Evolutionary conservation across 2,113 vertebrate species (phyloP), one percentile per base, ranked within the genome.

Genomic region (Colossoma macropomum): DNA sequence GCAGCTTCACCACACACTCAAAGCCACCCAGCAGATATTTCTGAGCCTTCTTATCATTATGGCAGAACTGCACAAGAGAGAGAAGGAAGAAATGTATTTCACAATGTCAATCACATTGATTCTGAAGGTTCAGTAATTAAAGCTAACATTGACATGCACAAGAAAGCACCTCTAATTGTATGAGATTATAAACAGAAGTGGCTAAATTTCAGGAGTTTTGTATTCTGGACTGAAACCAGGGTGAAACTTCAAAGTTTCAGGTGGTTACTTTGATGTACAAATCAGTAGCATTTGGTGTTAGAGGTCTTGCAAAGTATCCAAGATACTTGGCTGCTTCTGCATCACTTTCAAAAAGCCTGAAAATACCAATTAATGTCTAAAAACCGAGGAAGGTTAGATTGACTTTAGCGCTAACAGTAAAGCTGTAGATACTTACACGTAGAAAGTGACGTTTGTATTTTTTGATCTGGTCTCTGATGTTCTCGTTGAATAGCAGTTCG

Each of bases 41-140:
- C 87, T 99, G 98, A 87, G 98, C 97, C 83, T 97, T 99, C 90
- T 98, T 99, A 91, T 99, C 98, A 91, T 98, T 98, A 93, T 97
- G 96, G 92, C 97, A 99, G 91, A 99, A 99, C 98, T 99, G 86
- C 17, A 27, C 27, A 32, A 10, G 9, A 10, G 54, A 63, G 68
- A 21, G 3, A 52, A 38, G 19, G 87, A 85, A n/a, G 27, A 32
- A 63, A 52, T 23, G 1, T 50, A 15, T 17, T 3, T 38, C 16
- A 76, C 34, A 34, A 50, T 12, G n/a, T 28, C 30, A 32, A 8
- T 75, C 5, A 28, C 23, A 56, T 71, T 12, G 7, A 25, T 52
- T 59, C 25, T 28, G 27, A 27, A 32, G 30, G 13, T 30, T 12
- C 30, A 69, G 21, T 69, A 2, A 2, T 7, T 50, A 15, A 50